phyloP scores from a whole-genome alignment of 2,797 vertebrate species.

The Huso huso region DNA sequence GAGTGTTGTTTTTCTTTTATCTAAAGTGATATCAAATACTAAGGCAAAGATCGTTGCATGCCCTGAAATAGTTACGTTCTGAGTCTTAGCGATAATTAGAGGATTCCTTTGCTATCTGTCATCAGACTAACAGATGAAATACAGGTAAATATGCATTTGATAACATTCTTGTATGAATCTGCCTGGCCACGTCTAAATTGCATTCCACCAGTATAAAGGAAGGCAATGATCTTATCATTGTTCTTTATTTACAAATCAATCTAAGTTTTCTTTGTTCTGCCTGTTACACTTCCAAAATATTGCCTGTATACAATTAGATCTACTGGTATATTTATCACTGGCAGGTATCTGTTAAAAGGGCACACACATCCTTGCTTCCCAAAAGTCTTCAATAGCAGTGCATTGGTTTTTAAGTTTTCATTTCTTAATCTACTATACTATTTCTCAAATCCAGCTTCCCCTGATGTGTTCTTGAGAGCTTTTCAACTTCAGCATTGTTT shows the following conservation, averaged over 20 bases:
- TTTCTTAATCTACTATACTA: too few species aligned
- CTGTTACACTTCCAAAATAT: conserved; percentile 15
- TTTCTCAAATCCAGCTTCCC: too few species aligned
- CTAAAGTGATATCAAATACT: neutral
- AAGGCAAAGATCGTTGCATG: neutral
- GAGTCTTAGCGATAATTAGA: conserved; percentile 43
- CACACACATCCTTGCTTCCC: too few species aligned
- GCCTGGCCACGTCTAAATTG: conserved; percentile 53
- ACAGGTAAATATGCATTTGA: conserved; percentile 57
- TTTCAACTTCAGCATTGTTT: too few species aligned
- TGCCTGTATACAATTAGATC: neutral
- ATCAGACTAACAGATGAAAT: conserved; percentile 50
- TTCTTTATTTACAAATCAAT: conserved; percentile 40
- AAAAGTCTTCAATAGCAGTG: too few species aligned
- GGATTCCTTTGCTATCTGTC: conserved; percentile 56
- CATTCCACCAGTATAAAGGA: conserved; percentile 28
- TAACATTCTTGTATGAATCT: conserved; percentile 59
- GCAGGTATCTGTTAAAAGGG: too few species aligned
- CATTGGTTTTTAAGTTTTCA: too few species aligned
- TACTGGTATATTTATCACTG: too few species aligned
- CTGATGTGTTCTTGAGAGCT: too few species aligned
- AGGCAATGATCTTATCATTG: conserved; percentile 41
- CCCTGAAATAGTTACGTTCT: neutral
- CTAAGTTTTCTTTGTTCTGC: conserved; percentile 19
- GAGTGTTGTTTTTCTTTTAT: neutral